Evolutionary conservation across 1,140 invertebrate genomes (phyloP).

Genomic region (Epicauta chinensis): DNA sequence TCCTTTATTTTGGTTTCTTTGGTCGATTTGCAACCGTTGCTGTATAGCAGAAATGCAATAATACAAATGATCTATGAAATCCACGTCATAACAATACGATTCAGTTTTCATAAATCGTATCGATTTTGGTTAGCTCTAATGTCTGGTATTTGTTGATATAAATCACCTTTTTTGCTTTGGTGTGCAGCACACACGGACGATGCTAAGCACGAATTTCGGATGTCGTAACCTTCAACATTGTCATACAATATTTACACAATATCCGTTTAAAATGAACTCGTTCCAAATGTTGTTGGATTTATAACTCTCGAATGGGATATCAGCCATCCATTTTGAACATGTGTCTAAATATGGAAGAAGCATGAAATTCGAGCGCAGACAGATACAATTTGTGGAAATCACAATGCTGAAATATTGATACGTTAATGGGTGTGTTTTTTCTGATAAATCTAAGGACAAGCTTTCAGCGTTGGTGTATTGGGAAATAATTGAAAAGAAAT

Average conservation of each 20-base stretch:
- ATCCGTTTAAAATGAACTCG: neutral
- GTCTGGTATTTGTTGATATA: too few species aligned
- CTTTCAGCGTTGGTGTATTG: too few species aligned
- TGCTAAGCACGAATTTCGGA: slow-evolving; percentile 1
- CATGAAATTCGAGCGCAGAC: too few species aligned
- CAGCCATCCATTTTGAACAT: too few species aligned
- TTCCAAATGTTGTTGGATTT: slow-evolving; percentile 1
- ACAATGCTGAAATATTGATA: neutral
- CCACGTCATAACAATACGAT: too few species aligned
- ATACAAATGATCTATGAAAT: neutral
- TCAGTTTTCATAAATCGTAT: too few species aligned
- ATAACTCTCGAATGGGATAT: too few species aligned
- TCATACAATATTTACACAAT: slow-evolving; percentile 6
- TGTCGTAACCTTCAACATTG: slow-evolving; percentile 3
- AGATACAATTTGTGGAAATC: neutral
- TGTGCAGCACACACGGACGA: neutral
- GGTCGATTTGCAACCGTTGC: neutral
- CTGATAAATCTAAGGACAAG: too few species aligned
- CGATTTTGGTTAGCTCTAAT: neutral
- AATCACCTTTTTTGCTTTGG: too few species aligned
- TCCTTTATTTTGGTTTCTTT: neutral
- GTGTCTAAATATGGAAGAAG: too few species aligned
- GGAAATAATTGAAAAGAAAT: too few species aligned
- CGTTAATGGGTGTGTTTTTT: neutral
- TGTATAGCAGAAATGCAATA: neutral